Evolutionary conservation across 1,140 invertebrate species (phyloP), one percentile per base, ranked within the genome.

Genomic region (Lepidurus packardi): DNA sequence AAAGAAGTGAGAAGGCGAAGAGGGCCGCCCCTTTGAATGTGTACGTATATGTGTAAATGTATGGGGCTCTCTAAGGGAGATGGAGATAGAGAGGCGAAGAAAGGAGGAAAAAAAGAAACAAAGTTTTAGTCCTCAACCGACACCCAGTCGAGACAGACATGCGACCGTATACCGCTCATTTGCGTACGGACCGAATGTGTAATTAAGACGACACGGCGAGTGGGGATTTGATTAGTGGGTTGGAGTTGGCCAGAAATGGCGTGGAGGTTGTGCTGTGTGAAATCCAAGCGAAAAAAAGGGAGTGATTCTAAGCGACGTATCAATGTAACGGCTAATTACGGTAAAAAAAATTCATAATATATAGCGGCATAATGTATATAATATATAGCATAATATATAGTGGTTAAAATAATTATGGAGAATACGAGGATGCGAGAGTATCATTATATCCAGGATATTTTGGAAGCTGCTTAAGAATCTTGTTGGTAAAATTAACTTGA

Each of bases 161-260:
- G 53, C 53, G 53, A 65, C 53, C 53, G 53, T 65, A 65, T 65
- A 21, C 53, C 53, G 53, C 53, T 65, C 53, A 65, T 65, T 65
- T 65, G 13, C 53, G 21, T 16, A 16, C 21, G 53, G 53, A 21
- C 16, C 13, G 16, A 13, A 65, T 21, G 53, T 65, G 53, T 65
- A 65, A 65, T 65, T 65, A 65, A 65, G 16, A 65, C 53, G 16
- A 21, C 53, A n/a, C 34, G 53, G 21, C 53, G 16, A 13, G 21
- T n/a, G 21, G 53, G 53, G 53, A 65, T 47, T 47, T 10, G 45
- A 16, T 13, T 65, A 21, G 53, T 13, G 53, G 5, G 21, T 13
- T 65, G 53, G 21, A n/a, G 16, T 65, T 65, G 16, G 8, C 13
- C 53, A 65, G 13, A 65, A 65, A 65, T 65, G 53, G 53, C 53